Base-by-base conservation (phyloP, 2,113 vertebrate genomes). In the Microtus oregoni region DNA sequence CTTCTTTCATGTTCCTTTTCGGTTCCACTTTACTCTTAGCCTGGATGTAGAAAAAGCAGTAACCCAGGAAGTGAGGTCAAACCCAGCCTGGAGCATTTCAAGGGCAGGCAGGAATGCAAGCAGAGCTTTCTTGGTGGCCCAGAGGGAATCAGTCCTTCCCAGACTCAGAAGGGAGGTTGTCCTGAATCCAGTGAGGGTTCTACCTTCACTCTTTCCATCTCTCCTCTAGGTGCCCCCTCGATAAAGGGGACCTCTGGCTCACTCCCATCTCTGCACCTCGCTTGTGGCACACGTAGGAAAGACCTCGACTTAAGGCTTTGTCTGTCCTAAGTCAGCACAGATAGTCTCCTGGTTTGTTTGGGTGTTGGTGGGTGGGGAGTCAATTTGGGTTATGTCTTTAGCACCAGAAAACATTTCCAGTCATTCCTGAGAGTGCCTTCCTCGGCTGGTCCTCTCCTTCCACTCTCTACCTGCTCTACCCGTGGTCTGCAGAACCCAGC, bases 1-100 rank as follows among this genome's bases (percentile, higher is more conserved):
- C 83, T 90, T 86, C 87, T 41, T 68, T 65, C 28, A 75, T 91
- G 77, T 32, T 52, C 38, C 75, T 86, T 94, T 81, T 76, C 61
- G 90, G 73, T 94, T 70, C 30, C 38, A 41, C 22, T 55, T 93
- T 93, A 32, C 63, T 93, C 28, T 76, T 12, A 41, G 55, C 7
- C 70, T 73, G 73, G 38, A 41, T 86, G 24, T 83, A 20, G 65
- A 52, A 22, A 89, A 76, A 94, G 50, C 72, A 52, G 50, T 82
- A 35, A n/a, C 47, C 26, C 32, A 86, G 61, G 72, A 91, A 96
- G 55, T 78, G n/a, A 86, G 63, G 50, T 35, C n/a, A 72, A 63
- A 86, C n/a, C n/a, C 7, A 30, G 47, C 47, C 68, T 38, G 38
- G 86, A 75, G 13, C n/a, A 5, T 32, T 89, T 76, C n/a, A 41